phyloP scores from a whole-genome alignment of 2,113 vertebrate species.

The Nothoprocta pentlandii region DNA sequence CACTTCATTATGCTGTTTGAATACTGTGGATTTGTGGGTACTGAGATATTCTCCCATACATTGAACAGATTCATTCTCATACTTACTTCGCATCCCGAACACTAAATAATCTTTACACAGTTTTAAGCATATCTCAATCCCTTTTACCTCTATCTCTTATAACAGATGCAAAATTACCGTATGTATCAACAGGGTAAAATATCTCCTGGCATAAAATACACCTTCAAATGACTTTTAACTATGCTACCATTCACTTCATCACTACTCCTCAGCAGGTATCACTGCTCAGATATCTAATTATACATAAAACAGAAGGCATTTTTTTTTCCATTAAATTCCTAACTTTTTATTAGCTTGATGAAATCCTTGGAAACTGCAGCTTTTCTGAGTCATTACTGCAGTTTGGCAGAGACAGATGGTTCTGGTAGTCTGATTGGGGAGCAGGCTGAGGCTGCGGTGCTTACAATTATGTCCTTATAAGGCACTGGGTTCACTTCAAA shows the following conservation, averaged over 20 bases:
- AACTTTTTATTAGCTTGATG: slow-evolving; percentile 12
- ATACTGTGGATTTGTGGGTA: background rate
- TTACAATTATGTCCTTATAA: background rate
- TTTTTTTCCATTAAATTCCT: slow-evolving; percentile 2
- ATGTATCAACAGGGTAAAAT: background rate
- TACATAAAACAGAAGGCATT: background rate
- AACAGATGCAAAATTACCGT: background rate
- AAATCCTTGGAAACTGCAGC: slow-evolving; percentile 12
- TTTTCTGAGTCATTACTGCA: slow-evolving; percentile 19
- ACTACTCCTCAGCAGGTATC: background rate
- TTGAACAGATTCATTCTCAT: background rate
- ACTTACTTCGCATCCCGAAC: background rate
- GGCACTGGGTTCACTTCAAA: background rate
- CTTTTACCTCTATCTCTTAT: background rate
- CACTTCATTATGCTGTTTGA: background rate
- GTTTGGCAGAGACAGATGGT: background rate
- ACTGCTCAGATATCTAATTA: background rate
- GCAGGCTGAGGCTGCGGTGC: background rate
- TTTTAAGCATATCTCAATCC: background rate
- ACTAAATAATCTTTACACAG: background rate
- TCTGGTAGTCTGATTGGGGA: background rate
- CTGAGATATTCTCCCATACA: background rate
- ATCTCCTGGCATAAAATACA: background rate
- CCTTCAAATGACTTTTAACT: background rate
- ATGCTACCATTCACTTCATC: background rate